Base-by-base conservation (phyloP, 2,888 invertebrate genomes). In the Scaptomyza tumidula region DNA sequence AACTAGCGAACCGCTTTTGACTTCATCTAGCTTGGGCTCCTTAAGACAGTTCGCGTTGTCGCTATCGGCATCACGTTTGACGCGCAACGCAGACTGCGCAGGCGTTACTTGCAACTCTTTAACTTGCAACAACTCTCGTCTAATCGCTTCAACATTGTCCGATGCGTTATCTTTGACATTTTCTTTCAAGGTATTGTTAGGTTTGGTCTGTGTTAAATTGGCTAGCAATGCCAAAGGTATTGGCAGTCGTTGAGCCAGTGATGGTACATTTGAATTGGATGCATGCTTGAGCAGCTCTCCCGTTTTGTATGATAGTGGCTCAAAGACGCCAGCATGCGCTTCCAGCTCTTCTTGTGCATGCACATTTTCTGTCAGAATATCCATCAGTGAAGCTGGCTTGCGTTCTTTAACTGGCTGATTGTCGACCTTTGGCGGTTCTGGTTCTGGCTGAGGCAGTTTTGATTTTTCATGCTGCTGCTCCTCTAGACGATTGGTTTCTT, bases 241-340 rank as follows among this genome's bases (percentile, higher is more conserved):
- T 29, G 91, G 90, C 11, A 86, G 70, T 53, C 88, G 84, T 61
- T 87, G 86, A 6, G 86, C 80, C 7, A 85, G 39, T 0, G 55
- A 6, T 5, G 59, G 66, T 10, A 44, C 62, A 14, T 66, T 53
- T 5, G 27, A 58, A 31, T 24, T 11, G 4, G 64, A 68, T 4
- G 29, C 37, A 61, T 83, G 85, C 27, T 59, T 70, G 0, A 71
- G 62, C 6, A 66, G 58, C 16, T 91, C 91, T 0, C 90, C 91
- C 0, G 89, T 84, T 73, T 91, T 90, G 61, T 91, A 90, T 1
- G 92, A 91, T 14, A 90, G 75, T 1, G 91, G 90, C 59, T 92
- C 91, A 49, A 82, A 90, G n/a, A 88, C 89, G 2, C 77, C 80
- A 0, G 73, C 80, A 50, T 85, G 85, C 0, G 85, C 88, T 39